A percentile compares a stretch with the other conserved stretches of the same genome.
These are phyloP conservation scores for Plumapathes pennacea DNA, from an alignment of 92 coral and sea anemone species.

Conservation along the genomic window DNA sequence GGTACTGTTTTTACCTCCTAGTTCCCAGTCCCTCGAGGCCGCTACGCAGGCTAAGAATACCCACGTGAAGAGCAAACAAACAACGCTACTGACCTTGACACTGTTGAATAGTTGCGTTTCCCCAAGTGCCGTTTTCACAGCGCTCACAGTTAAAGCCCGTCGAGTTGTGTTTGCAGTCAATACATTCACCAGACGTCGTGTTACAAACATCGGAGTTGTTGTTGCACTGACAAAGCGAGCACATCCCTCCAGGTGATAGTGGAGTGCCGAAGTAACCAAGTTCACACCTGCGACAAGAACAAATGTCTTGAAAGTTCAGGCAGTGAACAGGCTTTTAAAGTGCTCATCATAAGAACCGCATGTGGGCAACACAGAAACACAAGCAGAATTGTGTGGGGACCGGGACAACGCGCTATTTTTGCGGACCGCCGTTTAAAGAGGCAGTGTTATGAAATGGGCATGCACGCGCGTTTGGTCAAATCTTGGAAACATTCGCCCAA, in stretches of 20 bases:
- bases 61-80: not conserved
- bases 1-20: too few relatives aligned
- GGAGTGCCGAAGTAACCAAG: conserved; percentile 91
- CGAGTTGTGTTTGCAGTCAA: conserved; percentile 70
- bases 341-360: too few relatives aligned
- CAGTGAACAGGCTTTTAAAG: too few relatives aligned
- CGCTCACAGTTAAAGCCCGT: conserved; percentile 95
- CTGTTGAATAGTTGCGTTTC: conserved; percentile 85
- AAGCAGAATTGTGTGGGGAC: too few relatives aligned
- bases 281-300: conserved; percentile 56
- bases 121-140: conserved; percentile 93
- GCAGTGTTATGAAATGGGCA: too few relatives aligned
- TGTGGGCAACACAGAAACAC: too few relatives aligned
- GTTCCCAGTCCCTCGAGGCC: too few relatives aligned
- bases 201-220: conserved; percentile 87
- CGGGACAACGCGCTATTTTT: too few relatives aligned
- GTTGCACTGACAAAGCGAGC: conserved; percentile 90
- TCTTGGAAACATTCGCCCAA: too few relatives aligned
- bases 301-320: too few relatives aligned
- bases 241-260: conserved; percentile 71
- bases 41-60: not conserved
- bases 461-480: too few relatives aligned
- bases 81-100: conserved; percentile 65
- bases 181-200: conserved; percentile 81
- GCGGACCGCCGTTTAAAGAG: too few relatives aligned